Evolutionary conservation across 2,888 invertebrate species (phyloP), one percentile per base, ranked within the genome.

Genomic region (Drosophila fungiperda): DNA sequence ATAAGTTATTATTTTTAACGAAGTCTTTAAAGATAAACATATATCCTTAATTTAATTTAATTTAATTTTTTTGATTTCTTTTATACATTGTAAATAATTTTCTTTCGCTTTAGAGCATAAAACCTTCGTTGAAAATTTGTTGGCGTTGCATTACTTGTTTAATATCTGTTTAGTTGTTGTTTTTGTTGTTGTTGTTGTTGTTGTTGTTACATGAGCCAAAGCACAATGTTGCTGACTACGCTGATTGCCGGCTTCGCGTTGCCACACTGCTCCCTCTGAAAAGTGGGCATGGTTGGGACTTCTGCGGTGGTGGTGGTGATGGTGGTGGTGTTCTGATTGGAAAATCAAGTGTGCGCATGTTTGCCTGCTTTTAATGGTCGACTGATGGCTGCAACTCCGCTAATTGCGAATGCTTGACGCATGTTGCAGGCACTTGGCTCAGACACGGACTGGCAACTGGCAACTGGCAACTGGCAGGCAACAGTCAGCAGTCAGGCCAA

Each of bases 401-500:
- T 86, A 86, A 86, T 89, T 86, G 89, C 89, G 89, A 87, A 86
- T 89, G 87, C 86, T 89, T 84, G 87, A 86, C 86, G 87, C 89
- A 86, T 86, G 89, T 87, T 87, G 87, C 83, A 87, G 89, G 68
- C 88, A 88, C 84, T 88, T 87, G 81, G 80, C 78, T 73, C 74
- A 81, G 88, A 79, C 82, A 84, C 67, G 80, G 82, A 76, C 80
- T 45, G 70, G 75, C 67, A 61, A 9, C 72, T 68, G 15, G 57
- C 52, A 54, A 67, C 66, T 50, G 42, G 49, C 48, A 33, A 66
- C 59, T 42, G 50, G 57, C 65, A 29, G 17, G 57, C 52, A 54
- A 67, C 67, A 71, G 42, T 54, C 60, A 57, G 65, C 75, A 60
- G 67, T 45, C 71, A 68, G 66, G 77, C 77, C 58, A 67, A 77